Evolutionary conservation across 2,113 vertebrate genomes (phyloP).

Genomic region (zebrafish (Danio rerio)): DNA sequence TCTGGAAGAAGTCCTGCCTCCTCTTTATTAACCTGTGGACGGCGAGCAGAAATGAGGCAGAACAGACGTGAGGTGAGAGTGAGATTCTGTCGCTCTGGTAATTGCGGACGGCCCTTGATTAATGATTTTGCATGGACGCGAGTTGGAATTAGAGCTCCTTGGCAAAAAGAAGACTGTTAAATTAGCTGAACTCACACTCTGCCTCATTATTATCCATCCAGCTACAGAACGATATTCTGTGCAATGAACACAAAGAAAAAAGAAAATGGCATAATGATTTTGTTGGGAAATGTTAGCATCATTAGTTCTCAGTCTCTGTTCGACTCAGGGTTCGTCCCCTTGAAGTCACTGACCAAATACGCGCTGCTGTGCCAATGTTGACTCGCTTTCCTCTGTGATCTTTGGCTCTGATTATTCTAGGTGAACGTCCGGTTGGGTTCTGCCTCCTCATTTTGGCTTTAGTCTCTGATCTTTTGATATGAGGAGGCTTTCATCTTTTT

Average conservation of each 20-base stretch:
- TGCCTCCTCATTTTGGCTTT: not conserved
- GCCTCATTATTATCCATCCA: constrained; percentile 35
- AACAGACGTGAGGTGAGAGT: constrained; percentile 44
- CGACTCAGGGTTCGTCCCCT: not conserved
- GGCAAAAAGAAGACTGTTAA: constrained; percentile 39
- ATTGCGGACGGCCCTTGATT: constrained; percentile 51
- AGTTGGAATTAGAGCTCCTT: constrained; percentile 39
- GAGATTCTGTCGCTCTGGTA: constrained; percentile 47
- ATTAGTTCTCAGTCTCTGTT: not conserved
- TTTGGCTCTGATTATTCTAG: not conserved
- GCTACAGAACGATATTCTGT: not conserved
- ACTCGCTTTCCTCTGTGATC: not conserved
- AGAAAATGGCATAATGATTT: constrained; percentile 33
- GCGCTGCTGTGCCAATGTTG: not conserved
- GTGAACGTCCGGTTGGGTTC: not conserved
- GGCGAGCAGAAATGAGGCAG: constrained; percentile 50
- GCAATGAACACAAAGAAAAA: not conserved
- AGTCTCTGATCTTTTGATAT: not conserved
- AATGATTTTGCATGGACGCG: constrained; percentile 10
- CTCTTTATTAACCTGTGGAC: constrained; percentile 48
- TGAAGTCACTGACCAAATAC: not conserved
- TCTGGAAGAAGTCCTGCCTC: constrained; percentile 28
- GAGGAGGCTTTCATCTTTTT: constrained; percentile 5
- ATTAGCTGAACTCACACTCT: constrained; percentile 39
- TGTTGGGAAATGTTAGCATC: constrained; percentile 18